A percentile compares a stretch with the other conserved stretches of the same genome.
Evolutionary conservation across 2,888 invertebrate species (phyloP).

Genomic region (Megamerina dolium): DNA sequence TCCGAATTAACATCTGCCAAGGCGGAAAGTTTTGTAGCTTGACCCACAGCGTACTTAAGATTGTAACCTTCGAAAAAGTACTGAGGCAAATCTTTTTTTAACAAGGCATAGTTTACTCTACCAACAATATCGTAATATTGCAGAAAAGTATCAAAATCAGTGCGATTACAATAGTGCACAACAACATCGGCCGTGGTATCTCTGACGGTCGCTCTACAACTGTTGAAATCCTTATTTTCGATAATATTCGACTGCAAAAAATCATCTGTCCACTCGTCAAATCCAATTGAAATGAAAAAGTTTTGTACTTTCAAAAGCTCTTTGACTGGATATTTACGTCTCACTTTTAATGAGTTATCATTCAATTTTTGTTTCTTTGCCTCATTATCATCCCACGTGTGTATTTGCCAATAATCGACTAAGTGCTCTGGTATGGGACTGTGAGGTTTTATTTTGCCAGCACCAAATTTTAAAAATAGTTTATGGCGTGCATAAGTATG

Average conservation of each 20-base stretch:
- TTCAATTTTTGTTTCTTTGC: too few species aligned
- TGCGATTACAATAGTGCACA: slow-evolving; percentile 17
- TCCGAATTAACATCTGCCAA: slow-evolving; percentile 12
- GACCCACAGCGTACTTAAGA: slow-evolving; percentile 14
- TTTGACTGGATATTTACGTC: background rate
- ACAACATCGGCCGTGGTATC: background rate
- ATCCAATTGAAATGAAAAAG: too few species aligned
- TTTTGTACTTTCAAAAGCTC: slow-evolving; percentile 6
- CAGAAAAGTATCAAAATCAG: slow-evolving; percentile 14
- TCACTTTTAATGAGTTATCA: background rate
- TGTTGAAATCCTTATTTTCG: background rate
- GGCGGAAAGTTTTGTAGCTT: slow-evolving; percentile 16
- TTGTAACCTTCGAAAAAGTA: slow-evolving; percentile 11
- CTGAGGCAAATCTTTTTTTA: slow-evolving; percentile 12
- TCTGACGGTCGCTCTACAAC: slow-evolving; percentile 5
- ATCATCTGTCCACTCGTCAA: too few species aligned
- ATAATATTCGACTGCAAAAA: too few species aligned
- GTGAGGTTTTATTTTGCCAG: background rate
- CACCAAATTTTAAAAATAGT: slow-evolving; percentile 39
- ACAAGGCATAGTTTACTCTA: slow-evolving; percentile 11
- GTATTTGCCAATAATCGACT: too few species aligned
- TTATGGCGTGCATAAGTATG: slow-evolving; percentile 70
- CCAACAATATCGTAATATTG: slow-evolving; percentile 19
- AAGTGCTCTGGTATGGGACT: too few species aligned
- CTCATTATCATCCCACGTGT: too few species aligned